Evolutionary conservation across 1,140 invertebrate genomes (phyloP).

Genomic region (Ceratina australensis): DNA sequence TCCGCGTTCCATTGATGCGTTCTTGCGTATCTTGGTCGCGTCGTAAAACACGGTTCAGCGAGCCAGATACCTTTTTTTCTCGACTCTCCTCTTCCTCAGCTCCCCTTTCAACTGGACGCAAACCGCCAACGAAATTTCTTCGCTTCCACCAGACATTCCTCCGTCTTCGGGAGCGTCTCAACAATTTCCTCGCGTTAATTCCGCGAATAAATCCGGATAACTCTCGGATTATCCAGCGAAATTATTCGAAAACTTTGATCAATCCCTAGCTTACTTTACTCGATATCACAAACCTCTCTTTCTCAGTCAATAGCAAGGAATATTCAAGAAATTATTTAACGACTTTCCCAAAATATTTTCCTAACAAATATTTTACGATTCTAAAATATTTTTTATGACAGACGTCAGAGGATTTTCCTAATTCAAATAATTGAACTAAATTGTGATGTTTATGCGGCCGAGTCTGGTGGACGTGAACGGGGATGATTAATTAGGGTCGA

Average conservation of each 20-base stretch:
- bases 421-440: neutral
- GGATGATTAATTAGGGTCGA: conserved; percentile 25
- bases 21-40: conserved; percentile 6
- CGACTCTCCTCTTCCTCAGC: neutral
- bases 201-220: no score
- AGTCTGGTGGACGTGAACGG: no score
- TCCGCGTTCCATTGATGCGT: conserved; percentile 40
- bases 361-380: no score
- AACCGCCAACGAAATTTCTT: conserved; percentile 6
- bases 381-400: no score
- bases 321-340: no score
- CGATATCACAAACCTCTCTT: no score
- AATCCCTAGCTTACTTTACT: neutral
- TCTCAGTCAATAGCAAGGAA: no score
- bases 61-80: neutral
- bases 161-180: neutral
- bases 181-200: neutral
- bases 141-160: neutral
- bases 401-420: no score
- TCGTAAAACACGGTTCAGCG: conserved; percentile 17
- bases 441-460: no score
- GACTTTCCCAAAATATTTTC: no score
- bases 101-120: neutral
- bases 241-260: no score
- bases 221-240: no score